Conservation (phyloP, 2,797 vertebrate genomes). For the Chelidonichthys spinosus region DNA sequence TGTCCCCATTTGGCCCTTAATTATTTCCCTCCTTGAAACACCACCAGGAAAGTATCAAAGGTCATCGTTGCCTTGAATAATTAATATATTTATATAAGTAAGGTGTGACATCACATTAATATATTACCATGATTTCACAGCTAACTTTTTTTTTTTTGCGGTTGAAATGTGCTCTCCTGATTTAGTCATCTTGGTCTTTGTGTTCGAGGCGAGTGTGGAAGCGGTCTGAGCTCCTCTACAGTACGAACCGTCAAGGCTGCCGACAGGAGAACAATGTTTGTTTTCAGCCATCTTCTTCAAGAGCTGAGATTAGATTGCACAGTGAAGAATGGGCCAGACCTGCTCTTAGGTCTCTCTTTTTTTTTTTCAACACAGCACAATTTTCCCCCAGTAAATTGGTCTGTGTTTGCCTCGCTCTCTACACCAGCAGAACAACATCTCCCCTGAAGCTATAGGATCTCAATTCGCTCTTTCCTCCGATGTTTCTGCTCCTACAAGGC, state of each 20-base stretch:
- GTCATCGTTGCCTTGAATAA: conserved; percentile 69
- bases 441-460: conserved; percentile 74
- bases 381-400: conserved; percentile 82
- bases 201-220: conserved; percentile 21
- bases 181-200: conserved; percentile 42
- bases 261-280: conserved; percentile 77
- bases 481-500: conserved; percentile 56
- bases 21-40: conserved; percentile 41
- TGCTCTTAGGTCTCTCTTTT: conserved; percentile 55
- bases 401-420: conserved; percentile 76
- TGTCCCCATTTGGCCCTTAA: conserved; percentile 32
- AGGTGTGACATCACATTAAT: too few species aligned
- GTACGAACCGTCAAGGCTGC: conserved; percentile 62
- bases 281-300: conserved; percentile 71
- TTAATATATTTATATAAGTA: neutral
- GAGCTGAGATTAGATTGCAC: conserved; percentile 80
- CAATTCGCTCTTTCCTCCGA: conserved; percentile 64
- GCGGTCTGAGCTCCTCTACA: conserved; percentile 58
- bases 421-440: conserved; percentile 78
- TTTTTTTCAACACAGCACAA: conserved; percentile 63
- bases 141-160: conserved; percentile 25
- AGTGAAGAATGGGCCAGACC: conserved; percentile 78
- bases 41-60: conserved; percentile 42
- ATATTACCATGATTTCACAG: conserved; percentile 36
- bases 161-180: conserved; percentile 19